Evolutionary conservation across 1,140 invertebrate genomes (phyloP).

Genomic region (Ephestia elutella): DNA sequence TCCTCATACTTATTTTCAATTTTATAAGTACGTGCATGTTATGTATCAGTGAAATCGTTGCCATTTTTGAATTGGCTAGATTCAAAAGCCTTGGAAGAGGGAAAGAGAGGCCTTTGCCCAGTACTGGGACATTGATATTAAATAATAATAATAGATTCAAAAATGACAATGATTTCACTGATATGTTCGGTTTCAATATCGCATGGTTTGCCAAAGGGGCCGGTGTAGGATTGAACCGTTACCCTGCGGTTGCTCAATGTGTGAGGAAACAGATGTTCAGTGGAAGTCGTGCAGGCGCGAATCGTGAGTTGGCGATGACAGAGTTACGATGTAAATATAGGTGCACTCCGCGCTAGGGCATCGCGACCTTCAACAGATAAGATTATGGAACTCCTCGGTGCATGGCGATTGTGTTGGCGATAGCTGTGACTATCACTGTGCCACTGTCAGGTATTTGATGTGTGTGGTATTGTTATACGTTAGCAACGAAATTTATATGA

Average conservation of each 20-base stretch:
- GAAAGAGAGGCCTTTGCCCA: too few species aligned
- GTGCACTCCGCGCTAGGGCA: neutral
- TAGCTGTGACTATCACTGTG: neutral
- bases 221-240: constrained; percentile 1
- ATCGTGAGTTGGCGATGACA: neutral
- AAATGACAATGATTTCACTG: too few species aligned
- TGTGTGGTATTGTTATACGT: too few species aligned
- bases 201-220: neutral
- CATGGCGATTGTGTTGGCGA: neutral
- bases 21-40: too few species aligned
- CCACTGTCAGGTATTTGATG: too few species aligned
- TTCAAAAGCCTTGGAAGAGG: too few species aligned
- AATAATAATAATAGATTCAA: too few species aligned
- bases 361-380: constrained; percentile 3
- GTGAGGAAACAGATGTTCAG: constrained; percentile 5
- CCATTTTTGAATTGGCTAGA: too few species aligned
- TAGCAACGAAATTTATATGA: too few species aligned
- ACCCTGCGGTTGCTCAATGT: constrained; percentile 7
- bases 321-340: neutral
- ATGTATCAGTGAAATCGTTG: too few species aligned
- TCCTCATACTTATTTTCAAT: too few species aligned
- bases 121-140: too few species aligned
- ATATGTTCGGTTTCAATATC: neutral
- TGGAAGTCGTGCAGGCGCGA: neutral
- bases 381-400: neutral